Evolutionary conservation across 2,797 vertebrate species (phyloP).

Genomic region (Sarcoramphus papa): DNA sequence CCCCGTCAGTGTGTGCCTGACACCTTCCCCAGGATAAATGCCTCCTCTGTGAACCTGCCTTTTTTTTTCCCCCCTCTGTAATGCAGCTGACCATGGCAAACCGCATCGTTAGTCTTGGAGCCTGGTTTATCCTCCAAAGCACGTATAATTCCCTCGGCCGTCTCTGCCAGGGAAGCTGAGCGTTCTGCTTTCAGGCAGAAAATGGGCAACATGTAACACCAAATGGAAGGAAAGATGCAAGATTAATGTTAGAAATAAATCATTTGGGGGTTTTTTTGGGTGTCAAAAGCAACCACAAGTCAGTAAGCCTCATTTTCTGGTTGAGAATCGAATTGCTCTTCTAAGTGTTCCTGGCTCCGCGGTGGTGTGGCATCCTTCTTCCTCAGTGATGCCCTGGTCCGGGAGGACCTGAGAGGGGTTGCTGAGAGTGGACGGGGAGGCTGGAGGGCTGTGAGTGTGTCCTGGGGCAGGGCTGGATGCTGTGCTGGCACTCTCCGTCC

Average conservation of each 20-base stretch:
- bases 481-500: rapidly evolving
- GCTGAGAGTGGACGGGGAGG: too few species aligned
- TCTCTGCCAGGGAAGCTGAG: not conserved
- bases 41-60: not conserved
- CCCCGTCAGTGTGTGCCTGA: rapidly evolving
- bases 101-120: not conserved
- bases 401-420: rapidly evolving
- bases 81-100: not conserved
- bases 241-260: not conserved
- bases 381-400: not conserved
- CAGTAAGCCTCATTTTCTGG: not conserved
- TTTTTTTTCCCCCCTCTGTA: too few species aligned
- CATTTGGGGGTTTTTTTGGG: not conserved
- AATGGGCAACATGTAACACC: not conserved
- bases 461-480: not conserved
- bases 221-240: not conserved
- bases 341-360: rapidly evolving
- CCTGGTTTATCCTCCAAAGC: not conserved
- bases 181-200: not conserved
- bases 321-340: rapidly evolving
- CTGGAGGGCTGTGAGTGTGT: not conserved
- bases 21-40: rapidly evolving
- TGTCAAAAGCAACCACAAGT: not conserved
- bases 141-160: not conserved
- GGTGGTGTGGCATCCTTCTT: not conserved